Conservation (phyloP, 2,797 vertebrate genomes). For the Delichon dasypus region DNA sequence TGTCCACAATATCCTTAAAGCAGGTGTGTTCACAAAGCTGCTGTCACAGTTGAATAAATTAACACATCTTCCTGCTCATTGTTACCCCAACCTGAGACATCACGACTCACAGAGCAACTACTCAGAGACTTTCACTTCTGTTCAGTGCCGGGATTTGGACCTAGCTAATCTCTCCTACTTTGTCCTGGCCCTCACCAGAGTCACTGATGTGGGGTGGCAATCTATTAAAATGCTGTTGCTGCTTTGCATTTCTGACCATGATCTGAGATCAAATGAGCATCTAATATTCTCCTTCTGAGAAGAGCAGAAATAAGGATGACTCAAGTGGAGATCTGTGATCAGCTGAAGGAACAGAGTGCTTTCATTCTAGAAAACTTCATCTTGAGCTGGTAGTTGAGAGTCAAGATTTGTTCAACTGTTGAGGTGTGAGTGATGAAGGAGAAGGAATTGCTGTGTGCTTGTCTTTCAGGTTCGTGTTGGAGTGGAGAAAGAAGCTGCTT, state of each 20-base stretch:
- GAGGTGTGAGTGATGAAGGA: neutral
- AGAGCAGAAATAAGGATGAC: neutral
- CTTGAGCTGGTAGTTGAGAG: neutral
- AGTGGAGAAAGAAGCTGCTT: neutral
- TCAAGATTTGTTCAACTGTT: neutral
- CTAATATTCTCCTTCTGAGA: neutral
- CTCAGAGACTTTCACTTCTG: neutral
- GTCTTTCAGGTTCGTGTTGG: neutral
- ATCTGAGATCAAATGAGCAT: neutral
- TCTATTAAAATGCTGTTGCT: neutral
- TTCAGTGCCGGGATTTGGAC: neutral
- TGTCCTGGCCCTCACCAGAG: neutral
- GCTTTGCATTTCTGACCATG: neutral
- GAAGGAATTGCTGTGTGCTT: neutral
- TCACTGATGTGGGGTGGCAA: neutral
- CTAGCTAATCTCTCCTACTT: neutral
- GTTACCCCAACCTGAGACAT: neutral
- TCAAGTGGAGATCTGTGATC: neutral
- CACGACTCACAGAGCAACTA: neutral
- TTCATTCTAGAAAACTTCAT: neutral
- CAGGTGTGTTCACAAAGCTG: neutral
- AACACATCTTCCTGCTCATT: neutral
- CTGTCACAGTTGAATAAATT: neutral
- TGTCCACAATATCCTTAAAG: neutral
- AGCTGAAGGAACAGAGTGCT: neutral